Base-by-base conservation (phyloP, 2,113 vertebrate species). In the Chascanopsetta lugubris region DNA sequence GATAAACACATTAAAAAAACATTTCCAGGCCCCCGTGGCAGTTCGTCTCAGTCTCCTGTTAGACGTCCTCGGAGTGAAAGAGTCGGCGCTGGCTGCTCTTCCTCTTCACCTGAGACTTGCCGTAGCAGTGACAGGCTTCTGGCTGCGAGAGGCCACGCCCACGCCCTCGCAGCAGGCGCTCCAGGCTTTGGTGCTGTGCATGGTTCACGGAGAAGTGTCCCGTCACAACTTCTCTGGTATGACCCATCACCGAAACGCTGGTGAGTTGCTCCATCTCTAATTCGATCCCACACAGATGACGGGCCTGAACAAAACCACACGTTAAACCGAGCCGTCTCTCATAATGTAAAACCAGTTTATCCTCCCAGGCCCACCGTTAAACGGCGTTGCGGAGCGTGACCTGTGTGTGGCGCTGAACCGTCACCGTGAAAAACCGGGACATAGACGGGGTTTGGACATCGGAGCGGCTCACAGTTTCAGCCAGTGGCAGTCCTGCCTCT, bases 401-500 rank as follows among this genome's bases (percentile, higher is more conserved):
- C 57, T 87, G 46, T 42, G 53, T 12, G 15, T 29, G 4, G 54
- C 12, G 24, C 61, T 93, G 11, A 66, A 83, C 32, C 63, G 43
- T 18, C 71, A 84, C 6, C 94, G 93, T 34, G 75, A 79, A 29
- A 86, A 78, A 50, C 65, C 75, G 0, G 18, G 26, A 9, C 81
- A 86, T 18, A 82, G 70, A 20, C n/a, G 68, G 0, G 77, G 78
- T 4, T 60, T 96, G 25, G 92, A 96, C 36, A 18, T 95, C 34
- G 93, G 89, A 29, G 85, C 80, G 12, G 92, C 94, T 45, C 96
- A 98, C 61, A 21, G 87, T 71, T 92, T 95, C 67, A 95, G 94
- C 89, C 96, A 99, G 70, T 99, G 97, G 97, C 97, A 97, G 80
- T 92, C 94, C 74, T 98, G 96, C 62, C 89, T 98, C 62, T 94